Evolutionary conservation across 2,888 invertebrate species (phyloP), one percentile per base, ranked within the genome.

Genomic region (Lasiommata megera): DNA sequence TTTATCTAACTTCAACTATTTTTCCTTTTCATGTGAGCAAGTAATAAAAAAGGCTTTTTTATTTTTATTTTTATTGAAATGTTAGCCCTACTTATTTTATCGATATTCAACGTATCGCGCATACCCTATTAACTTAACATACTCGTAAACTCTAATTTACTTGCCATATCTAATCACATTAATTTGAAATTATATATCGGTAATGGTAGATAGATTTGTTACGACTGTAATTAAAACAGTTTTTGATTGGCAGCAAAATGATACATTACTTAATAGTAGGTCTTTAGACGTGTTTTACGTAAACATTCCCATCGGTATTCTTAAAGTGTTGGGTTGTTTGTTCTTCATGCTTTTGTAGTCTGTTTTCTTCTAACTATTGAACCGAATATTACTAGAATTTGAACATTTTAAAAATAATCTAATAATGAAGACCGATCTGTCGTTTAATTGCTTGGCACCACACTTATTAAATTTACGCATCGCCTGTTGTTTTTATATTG

Each of bases 401-500:
- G 6, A 3, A 8, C 11, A 50, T 11, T 41, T 29, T 40, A 55
- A 50, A 38, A 31, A 50, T 55, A 58, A 62, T 60, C 61, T 53
- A 37, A 64, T 48, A 64, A 68, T 68, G 67, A 60, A 59, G 54
- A 47, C 65, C 11, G 64, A 66, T 54, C 61, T 75, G 54, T 68
- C 78, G 18, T 78, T 72, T 56, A 55, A 67, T 57, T 73, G 74
- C 64, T 57, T 82, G 31, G 63, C 56, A 40, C 73, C 74, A 14
- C 77, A 77, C 66, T 64, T 83, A 28, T 69, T 66, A 54, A 70
- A 67, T 62, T 59, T 82, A 47, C 68, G 72, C 7, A 31, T 61
- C 9, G 62, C 67, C 29, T 81, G 82, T 7, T 70, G 73, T 56
- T 80, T 72, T 61, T 72, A 73, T 63, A 62, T 83, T 55, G 70